Percentiles rank a stretch among this genome's conserved stretches.
phyloP scores from a whole-genome alignment of 2,113 vertebrate species.

The Bostrychus sinensis region DNA sequence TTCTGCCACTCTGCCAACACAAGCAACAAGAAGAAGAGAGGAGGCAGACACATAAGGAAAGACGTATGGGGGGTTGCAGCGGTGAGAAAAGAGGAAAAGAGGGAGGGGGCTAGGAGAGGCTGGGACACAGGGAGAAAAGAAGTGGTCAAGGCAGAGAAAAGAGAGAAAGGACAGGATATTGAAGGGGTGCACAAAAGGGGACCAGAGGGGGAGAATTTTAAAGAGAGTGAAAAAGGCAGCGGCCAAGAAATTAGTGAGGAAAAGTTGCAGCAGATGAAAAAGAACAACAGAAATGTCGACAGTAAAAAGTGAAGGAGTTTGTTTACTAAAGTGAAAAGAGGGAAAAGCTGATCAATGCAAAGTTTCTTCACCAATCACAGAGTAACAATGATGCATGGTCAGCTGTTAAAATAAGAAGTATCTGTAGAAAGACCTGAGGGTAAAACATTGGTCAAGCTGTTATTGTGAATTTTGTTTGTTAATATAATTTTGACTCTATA shows the following conservation, averaged over 20 bases:
- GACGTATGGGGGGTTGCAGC: conserved; percentile 43
- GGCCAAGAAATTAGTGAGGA: conserved; percentile 38
- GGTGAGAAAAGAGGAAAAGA: conserved; percentile 7
- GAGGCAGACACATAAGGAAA: conserved; percentile 33
- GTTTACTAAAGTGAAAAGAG: conserved; percentile 21
- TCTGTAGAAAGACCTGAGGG: conserved; percentile 13
- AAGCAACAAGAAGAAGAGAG: conserved; percentile 41
- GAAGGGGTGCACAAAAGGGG: conserved; percentile 30
- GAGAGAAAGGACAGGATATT: conserved; percentile 71
- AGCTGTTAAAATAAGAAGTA: conserved; percentile 24
- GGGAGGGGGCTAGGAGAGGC: conserved; percentile 45
- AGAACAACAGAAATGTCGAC: conserved; percentile 57
- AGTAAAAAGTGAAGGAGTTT: conserved; percentile 26
- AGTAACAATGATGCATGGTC: conserved; percentile 29
- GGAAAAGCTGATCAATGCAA: conserved; percentile 42
- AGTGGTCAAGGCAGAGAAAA: conserved; percentile 60
- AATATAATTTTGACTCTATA: too few relatives aligned
- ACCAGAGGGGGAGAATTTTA: conserved; percentile 44
- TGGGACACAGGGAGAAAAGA: conserved; percentile 61
- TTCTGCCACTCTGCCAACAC: conserved; percentile 57
- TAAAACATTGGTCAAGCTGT: too few relatives aligned
- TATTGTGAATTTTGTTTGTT: not conserved
- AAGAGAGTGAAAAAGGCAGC: conserved; percentile 67
- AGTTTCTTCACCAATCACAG: conserved; percentile 34
- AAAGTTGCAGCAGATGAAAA: conserved; percentile 43